Conservation (phyloP, 23 tunicate genomes). For the Diplosoma virens region DNA sequence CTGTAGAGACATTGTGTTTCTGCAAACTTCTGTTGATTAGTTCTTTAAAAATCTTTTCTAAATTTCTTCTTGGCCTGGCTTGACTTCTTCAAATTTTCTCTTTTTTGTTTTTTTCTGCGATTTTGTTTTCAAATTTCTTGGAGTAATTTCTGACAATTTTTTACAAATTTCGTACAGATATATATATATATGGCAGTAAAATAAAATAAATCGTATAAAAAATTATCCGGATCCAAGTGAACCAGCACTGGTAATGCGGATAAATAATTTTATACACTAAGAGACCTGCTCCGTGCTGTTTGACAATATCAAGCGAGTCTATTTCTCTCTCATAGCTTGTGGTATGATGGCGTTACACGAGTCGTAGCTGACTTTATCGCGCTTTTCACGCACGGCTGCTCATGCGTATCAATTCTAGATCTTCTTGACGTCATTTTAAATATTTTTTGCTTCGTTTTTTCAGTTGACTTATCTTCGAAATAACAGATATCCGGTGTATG, state of each 20-base stretch:
- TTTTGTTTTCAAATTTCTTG: neutral
- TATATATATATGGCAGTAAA: neutral
- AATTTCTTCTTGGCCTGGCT: too few species aligned
- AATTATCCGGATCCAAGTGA: constrained; percentile 70
- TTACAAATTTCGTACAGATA: too few species aligned
- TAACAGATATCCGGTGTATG: too few species aligned
- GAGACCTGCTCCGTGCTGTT: constrained; percentile 96
- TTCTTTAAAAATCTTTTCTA: neutral
- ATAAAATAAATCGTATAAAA: neutral
- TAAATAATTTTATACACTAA: constrained; percentile 55
- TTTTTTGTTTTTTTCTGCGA: neutral
- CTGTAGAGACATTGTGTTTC: constrained; percentile 71
- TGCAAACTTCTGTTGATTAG: too few species aligned
- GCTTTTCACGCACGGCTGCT: constrained; percentile 26
- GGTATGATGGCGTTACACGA: constrained; percentile 38
- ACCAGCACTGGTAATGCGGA: constrained; percentile 88
- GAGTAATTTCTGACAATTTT: constrained; percentile 12
- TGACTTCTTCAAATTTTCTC: neutral
- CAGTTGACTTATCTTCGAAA: too few species aligned
- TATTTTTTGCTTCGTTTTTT: too few species aligned
- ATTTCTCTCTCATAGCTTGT: constrained; percentile 66
- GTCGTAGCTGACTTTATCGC: constrained; percentile 40
- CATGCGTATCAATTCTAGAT: too few species aligned
- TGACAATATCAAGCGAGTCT: constrained; percentile 42
- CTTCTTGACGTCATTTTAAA: too few species aligned